Evolutionary conservation across 2,113 vertebrate species (phyloP), one percentile per base, ranked within the genome.

Genomic region (Piprites chloris): DNA sequence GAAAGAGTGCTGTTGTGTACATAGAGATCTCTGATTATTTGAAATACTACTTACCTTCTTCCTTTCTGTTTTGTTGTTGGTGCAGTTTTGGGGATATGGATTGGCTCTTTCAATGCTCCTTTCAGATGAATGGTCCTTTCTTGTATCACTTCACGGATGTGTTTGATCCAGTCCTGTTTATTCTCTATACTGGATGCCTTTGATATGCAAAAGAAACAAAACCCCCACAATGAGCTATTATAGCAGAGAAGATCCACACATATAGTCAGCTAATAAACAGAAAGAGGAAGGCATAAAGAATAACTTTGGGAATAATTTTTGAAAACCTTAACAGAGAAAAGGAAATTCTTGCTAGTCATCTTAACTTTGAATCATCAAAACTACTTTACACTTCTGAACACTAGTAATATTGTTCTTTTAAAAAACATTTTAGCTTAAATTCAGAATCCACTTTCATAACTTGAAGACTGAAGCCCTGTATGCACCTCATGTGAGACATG

Each of bases 111-210:
- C 74, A 99, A 98, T 22, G 99, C 99, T 55, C 99, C 99, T 95
- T 99, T 99, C 93, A 99, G 98, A 98, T 99, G 99, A 91, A 99
- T 98, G 18, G 99, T 99, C 85, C 99, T 98, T 96, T 99, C 99
- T 97, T 99, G 99, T 85, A 99, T 99, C 69, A 99, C 99, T 93
- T 99, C 99, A 49, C 99, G 98, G 97, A 99, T 99, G 97, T 99
- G 99, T 93, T 99, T 99, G 96, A 99, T 99, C 99, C 99, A 99
- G 97, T 99, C 99, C 97, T 99, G 99, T 96, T 99, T 99, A 98
- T 99, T 99, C 95, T 99, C 99, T 69, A 99, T 99, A 96, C 99
- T 99, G 72, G 99, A 99, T 8, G 99, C 99, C 99, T 99, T 96
- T 81, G 89, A 89, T 78, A 96, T 93, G 92, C 72, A 66, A 82